Percentiles rank a stretch among this genome's conserved stretches.
phyloP scores from a whole-genome alignment of 2,888 invertebrate species.

The Nemoura dubitans region DNA sequence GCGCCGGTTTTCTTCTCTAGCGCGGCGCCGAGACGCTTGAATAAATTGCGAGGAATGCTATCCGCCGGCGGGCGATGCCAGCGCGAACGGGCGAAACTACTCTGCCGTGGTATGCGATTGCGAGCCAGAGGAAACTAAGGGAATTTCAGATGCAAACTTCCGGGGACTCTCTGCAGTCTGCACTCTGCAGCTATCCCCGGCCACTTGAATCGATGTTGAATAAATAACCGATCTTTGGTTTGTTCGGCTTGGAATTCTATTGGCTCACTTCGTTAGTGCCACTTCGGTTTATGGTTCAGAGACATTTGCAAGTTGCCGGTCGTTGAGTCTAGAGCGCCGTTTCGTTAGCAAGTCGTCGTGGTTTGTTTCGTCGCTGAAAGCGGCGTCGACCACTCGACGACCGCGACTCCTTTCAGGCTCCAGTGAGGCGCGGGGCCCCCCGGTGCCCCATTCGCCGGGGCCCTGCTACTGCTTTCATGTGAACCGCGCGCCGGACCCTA shows the following conservation, averaged over 20 bases:
- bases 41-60: background rate
- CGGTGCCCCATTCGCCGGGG: background rate
- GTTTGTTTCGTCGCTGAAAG: background rate
- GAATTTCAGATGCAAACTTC: background rate
- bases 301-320: background rate
- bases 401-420: background rate
- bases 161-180: background rate
- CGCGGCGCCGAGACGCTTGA: conserved; percentile 5
- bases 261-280: background rate
- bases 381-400: background rate
- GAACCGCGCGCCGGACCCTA: background rate
- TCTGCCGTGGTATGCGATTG: background rate
- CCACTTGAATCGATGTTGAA: background rate
- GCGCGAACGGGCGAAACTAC: background rate
- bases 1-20: background rate
- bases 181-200: background rate
- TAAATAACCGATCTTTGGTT: conserved; percentile 12
- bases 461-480: background rate
- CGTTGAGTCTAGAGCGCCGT: background rate
- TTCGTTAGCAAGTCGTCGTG: background rate
- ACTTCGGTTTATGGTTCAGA: background rate
- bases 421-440: background rate
- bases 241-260: background rate
- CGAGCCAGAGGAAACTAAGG: background rate
- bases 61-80: background rate